Conservation (phyloP, 2,888 invertebrate species). For the Smittia aterrima region DNA sequence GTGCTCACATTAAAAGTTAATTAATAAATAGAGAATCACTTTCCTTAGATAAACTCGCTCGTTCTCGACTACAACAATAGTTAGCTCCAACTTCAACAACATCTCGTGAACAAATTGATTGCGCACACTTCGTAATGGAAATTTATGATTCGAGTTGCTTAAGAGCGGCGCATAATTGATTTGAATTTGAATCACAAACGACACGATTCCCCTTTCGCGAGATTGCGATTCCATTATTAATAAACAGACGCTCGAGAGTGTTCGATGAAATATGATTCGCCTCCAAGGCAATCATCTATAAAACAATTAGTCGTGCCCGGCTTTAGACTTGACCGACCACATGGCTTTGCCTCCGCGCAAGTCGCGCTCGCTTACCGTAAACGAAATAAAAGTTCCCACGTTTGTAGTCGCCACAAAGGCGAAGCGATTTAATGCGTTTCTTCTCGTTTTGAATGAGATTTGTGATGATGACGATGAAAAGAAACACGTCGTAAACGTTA, state of each 20-base stretch:
- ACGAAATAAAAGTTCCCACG: constrained; percentile 37
- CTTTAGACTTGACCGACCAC: constrained; percentile 30
- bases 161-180: constrained; percentile 35
- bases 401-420: constrained; percentile 1
- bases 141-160: constrained; percentile 24
- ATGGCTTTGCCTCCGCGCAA: constrained; percentile 27
- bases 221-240: constrained; percentile 31
- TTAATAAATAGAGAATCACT: too few relatives aligned
- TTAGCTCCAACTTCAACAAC: too few relatives aligned
- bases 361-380: constrained; percentile 24
- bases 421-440: constrained; percentile 8
- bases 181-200: constrained; percentile 35
- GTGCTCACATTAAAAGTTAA: too few relatives aligned
- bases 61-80: too few relatives aligned
- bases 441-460: neutral
- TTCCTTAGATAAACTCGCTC: too few relatives aligned
- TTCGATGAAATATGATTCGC: constrained; percentile 28
- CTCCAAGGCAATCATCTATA: constrained; percentile 37
- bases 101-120: constrained; percentile 22
- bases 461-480: neutral
- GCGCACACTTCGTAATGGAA: constrained; percentile 30
- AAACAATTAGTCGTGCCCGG: constrained; percentile 27
- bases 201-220: constrained; percentile 18
- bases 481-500: constrained; percentile 14
- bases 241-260: constrained; percentile 8